Base-by-base conservation (phyloP, 2,797 vertebrate genomes). In the Percopsis omiscomaycus region DNA sequence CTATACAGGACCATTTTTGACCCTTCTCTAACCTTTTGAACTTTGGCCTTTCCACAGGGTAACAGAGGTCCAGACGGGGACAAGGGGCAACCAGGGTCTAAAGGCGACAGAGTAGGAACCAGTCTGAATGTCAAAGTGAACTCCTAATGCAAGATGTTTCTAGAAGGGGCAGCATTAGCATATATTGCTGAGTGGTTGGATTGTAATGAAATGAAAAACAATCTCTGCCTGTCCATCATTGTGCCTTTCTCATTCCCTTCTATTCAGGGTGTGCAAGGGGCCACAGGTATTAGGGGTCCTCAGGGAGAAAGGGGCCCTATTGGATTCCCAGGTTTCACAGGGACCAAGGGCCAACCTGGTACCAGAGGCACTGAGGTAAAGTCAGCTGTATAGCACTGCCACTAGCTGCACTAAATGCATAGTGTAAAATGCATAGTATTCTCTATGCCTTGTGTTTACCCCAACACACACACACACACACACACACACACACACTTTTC, bases 31-130 rank as follows among this genome's bases (percentile, higher is more conserved):
- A 50, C 44, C 42, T 22, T 29, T 30, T 52, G 8, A 68, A 1
- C 9, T 3, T 64, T 62, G 57, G 44, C 3, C 62, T 55, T 16
- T 66, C 73, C 16, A 49, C 78, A 97, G 95, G 95, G 95, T 14
- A 84, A 68, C 49, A 80, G 61, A 79, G 94, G 93, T 57, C 84
- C 78, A 0, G 75, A 87, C 52, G 95, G 95, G 75, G 93, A 93
- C 68, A 91, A 88, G 30, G 95, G 95, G 2, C 82, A 92, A 50
- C 28, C 60, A 32, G 95, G 95, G 71, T 59, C 73, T 10, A 94
- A 93, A 91, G 95, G 95, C 61, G 73, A 87, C 70, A 91, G 88
- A 88, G 95, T 96, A 93, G 16, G 82, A 82, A 44, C 12, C 15
- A 10, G 4, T 48, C 12, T 48, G 4, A 48, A 42, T 42, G 9